Conservation (phyloP, 2,797 vertebrate species). For the Merluccius polli region DNA sequence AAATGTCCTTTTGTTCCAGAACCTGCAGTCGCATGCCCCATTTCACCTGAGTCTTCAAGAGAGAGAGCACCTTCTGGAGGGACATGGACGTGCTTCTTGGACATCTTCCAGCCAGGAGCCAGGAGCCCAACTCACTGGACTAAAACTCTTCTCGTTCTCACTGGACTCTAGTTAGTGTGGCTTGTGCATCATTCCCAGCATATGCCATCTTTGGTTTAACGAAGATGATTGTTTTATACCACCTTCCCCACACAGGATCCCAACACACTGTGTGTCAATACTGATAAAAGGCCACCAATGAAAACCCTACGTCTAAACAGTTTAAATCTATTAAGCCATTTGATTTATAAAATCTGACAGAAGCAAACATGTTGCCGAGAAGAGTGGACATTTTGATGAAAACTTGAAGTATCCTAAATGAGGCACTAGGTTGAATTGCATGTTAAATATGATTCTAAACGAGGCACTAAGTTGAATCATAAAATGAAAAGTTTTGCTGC, state of each 20-base stretch:
- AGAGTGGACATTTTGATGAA: not conserved
- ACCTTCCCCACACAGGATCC: not conserved
- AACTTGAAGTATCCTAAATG: not conserved
- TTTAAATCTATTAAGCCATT: not conserved
- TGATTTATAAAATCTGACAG: not conserved
- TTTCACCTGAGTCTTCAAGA: not conserved
- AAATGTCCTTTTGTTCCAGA: slow-evolving; percentile 52
- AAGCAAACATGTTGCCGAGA: not conserved
- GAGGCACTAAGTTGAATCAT: not conserved
- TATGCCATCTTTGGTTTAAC: slow-evolving; percentile 20
- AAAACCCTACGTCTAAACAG: not conserved
- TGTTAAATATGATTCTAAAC: not conserved
- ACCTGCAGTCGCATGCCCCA: slow-evolving; percentile 62
- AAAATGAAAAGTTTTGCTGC: not conserved
- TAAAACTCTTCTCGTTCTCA: slow-evolving; percentile 17
- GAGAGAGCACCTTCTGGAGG: not conserved
- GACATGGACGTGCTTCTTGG: not conserved
- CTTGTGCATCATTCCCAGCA: slow-evolving; percentile 50
- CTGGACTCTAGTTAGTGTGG: slow-evolving; percentile 50
- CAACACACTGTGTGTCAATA: not conserved
- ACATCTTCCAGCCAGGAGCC: not conserved
- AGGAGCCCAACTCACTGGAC: not conserved
- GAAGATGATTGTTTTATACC: not conserved
- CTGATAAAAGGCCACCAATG: not conserved
- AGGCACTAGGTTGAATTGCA: not conserved